phyloP scores from a whole-genome alignment of 2,113 vertebrate species.

The Ictalurus furcatus region DNA sequence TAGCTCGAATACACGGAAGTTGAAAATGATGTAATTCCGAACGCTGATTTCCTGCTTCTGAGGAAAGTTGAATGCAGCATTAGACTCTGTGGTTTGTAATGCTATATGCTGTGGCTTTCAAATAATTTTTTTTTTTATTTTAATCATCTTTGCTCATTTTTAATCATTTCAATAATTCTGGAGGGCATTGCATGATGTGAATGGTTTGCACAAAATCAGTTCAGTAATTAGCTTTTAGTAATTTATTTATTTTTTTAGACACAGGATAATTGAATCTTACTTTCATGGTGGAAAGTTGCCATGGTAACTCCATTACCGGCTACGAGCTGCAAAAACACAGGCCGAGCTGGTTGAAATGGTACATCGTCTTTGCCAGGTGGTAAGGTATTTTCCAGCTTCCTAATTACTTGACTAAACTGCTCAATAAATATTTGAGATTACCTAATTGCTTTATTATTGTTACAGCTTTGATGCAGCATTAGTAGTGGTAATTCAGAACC shows the following conservation, averaged over 20 bases:
- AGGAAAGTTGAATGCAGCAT: not conserved
- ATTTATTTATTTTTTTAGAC: not conserved
- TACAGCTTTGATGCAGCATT: not conserved
- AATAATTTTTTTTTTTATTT: not conserved
- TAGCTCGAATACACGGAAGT: not conserved
- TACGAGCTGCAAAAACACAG: not conserved
- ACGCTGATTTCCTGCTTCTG: not conserved
- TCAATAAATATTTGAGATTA: not conserved
- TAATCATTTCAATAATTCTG: not conserved
- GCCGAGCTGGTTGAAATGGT: not conserved
- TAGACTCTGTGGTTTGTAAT: not conserved
- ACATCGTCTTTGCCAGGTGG: not conserved
- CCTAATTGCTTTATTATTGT: not conserved
- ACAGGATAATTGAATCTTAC: not conserved
- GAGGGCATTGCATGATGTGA: not conserved
- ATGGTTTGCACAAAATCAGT: not conserved
- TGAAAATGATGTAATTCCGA: not conserved
- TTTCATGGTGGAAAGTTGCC: not conserved
- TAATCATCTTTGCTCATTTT: not conserved
- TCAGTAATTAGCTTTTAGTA: not conserved
- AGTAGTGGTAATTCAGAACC: not conserved
- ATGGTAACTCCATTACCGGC: not conserved
- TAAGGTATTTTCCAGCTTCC: not conserved
- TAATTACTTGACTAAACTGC: not conserved
- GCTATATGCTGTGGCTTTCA: not conserved